phyloP scores from a whole-genome alignment of 2,888 invertebrate species.

The Andricus curvator region DNA sequence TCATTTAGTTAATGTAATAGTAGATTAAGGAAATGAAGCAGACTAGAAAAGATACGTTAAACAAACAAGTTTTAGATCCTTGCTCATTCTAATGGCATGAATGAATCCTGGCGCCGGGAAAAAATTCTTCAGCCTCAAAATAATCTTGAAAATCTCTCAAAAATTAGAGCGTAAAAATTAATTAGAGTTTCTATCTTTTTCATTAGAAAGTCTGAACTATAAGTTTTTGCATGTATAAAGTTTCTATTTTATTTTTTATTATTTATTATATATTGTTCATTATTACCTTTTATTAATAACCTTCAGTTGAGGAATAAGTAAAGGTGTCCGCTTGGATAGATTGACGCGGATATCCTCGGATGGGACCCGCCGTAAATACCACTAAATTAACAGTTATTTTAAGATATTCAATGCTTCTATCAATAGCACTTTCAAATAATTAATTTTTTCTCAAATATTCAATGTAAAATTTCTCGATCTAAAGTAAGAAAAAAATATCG shows the following conservation, averaged over 20 bases:
- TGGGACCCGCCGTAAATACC: too few species aligned
- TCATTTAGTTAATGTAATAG: not conserved
- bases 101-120: constrained; percentile 58
- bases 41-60: constrained; percentile 53
- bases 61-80: constrained; percentile 67
- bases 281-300: not conserved
- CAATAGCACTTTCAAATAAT: too few species aligned
- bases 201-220: not conserved
- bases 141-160: constrained; percentile 39
- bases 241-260: not conserved
- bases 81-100: constrained; percentile 67
- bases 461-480: not conserved
- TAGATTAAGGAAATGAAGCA: constrained; percentile 8
- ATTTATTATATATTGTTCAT: too few species aligned
- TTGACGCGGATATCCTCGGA: too few species aligned
- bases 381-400: too few species aligned
- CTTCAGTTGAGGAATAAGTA: not conserved
- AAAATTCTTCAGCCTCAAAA: constrained; percentile 47
- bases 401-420: too few species aligned
- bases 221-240: not conserved
- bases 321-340: too few species aligned
- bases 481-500: constrained; percentile 23
- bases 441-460: not conserved
- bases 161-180: not conserved
- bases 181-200: not conserved